Conservation (phyloP, 2,113 vertebrate genomes). For the Acanthisitta chloris region DNA sequence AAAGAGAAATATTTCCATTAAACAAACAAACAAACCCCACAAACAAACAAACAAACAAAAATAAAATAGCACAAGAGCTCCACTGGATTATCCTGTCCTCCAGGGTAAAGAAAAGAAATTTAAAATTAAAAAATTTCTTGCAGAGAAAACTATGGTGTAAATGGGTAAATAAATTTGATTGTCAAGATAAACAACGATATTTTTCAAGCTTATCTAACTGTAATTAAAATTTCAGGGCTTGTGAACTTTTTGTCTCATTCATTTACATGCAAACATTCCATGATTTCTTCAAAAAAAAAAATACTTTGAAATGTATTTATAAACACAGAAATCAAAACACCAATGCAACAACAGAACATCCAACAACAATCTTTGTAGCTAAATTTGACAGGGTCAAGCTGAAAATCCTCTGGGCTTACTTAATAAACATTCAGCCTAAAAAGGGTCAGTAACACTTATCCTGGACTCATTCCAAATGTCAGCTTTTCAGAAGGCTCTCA, state of each 20-base stretch:
- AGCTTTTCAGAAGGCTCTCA: neutral
- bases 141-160: neutral
- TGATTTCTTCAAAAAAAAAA: neutral
- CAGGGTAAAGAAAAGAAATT: neutral
- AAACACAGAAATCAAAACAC: neutral
- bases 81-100: neutral
- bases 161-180: neutral
- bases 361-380: neutral
- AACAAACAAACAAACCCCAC: neutral
- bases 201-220: neutral
- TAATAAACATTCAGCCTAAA: slow-evolving; percentile 4
- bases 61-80: neutral
- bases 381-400: neutral
- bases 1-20: neutral
- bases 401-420: neutral
- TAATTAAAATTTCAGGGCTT: neutral
- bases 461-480: neutral
- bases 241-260: neutral
- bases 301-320: neutral
- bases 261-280: neutral
- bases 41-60: neutral
- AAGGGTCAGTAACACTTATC: neutral
- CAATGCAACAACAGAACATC: neutral
- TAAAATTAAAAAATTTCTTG: neutral
- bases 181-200: neutral